Percentiles rank a stretch among this genome's conserved stretches.
phyloP scores from a whole-genome alignment of 2,888 invertebrate genomes.

The Drosophila nr. medialis region DNA sequence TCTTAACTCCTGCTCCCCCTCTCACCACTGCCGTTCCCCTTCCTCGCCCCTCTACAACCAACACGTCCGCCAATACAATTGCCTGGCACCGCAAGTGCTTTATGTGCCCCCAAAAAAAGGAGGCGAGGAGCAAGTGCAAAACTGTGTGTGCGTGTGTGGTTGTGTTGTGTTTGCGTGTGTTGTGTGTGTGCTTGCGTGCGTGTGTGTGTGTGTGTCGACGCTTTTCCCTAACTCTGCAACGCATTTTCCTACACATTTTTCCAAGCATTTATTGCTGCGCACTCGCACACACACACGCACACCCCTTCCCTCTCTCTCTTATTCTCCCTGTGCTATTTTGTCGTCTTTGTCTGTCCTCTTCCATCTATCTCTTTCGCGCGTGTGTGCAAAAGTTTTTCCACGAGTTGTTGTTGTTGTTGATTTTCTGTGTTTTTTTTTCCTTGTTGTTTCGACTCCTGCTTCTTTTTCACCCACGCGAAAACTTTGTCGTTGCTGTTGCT shows the following conservation, averaged over 20 bases:
- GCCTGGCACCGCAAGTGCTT: slow-evolving; percentile 67
- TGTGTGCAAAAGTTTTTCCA: slow-evolving; percentile 73
- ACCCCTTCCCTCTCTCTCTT: slow-evolving; percentile 2
- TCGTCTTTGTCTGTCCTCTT: slow-evolving; percentile 54
- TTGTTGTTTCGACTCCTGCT: slow-evolving; percentile 35
- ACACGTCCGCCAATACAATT: slow-evolving; percentile 27
- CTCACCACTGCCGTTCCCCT: neutral
- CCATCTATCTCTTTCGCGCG: slow-evolving; percentile 72
- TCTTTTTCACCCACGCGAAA: slow-evolving; percentile 65
- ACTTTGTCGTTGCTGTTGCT: slow-evolving; percentile 59
- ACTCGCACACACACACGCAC: slow-evolving; percentile 45
- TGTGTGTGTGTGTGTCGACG: slow-evolving; percentile 12
- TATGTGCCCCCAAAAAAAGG: slow-evolving; percentile 8
- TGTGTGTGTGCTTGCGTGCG: no score
- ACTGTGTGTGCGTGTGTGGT: slow-evolving; percentile 11
- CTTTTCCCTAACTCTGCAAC: slow-evolving; percentile 29
- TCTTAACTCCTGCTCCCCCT: neutral
- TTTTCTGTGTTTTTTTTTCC: slow-evolving; percentile 44
- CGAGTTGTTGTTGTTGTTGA: slow-evolving; percentile 51
- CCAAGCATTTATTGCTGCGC: slow-evolving; percentile 58
- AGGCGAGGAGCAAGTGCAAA: neutral
- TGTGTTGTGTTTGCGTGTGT: no score
- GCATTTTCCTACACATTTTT: slow-evolving; percentile 60
- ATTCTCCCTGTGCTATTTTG: slow-evolving; percentile 24
- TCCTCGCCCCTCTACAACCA: neutral